These are phyloP conservation scores for Buphagus erythrorhynchus DNA, from an alignment of 2,797 vertebrate species.

Conservation along the genomic window DNA sequence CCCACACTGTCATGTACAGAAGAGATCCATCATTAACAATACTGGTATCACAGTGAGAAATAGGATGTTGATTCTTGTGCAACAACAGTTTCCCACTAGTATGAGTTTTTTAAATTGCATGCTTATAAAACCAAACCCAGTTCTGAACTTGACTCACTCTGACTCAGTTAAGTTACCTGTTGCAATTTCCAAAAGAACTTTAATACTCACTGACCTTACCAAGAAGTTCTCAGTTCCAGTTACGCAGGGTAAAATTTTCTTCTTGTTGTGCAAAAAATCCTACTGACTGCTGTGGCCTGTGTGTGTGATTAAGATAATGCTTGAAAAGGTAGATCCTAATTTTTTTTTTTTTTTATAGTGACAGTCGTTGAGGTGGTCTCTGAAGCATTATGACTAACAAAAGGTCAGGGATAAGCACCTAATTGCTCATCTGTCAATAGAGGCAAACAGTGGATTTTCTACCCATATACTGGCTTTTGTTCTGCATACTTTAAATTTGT, in stretches of 20 bases:
- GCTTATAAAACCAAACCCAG: slow-evolving; percentile 22
- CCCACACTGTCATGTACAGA: background rate
- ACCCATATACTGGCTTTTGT: background rate
- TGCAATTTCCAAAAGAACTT: slow-evolving; percentile 2
- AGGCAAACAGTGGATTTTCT: background rate
- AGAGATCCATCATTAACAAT: background rate
- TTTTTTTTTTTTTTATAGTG: background rate
- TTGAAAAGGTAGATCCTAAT: background rate
- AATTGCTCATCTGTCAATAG: background rate
- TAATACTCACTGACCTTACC: background rate
- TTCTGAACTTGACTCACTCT: slow-evolving; percentile 27
- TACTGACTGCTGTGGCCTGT: background rate
- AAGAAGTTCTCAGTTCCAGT: background rate
- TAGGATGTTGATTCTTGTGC: background rate
- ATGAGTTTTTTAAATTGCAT: slow-evolving; percentile 3
- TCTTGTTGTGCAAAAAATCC: background rate
- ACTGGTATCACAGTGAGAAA: background rate
- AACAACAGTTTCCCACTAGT: slow-evolving; percentile 12
- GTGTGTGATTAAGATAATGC: background rate
- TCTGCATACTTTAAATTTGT: background rate
- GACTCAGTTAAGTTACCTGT: slow-evolving; percentile 30
- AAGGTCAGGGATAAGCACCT: background rate
- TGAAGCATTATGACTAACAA: background rate
- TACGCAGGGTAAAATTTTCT: background rate
- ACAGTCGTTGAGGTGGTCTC: background rate